Evolutionary conservation across 2,888 invertebrate species (phyloP), one percentile per base, ranked within the genome.

Genomic region (Branchipolynoe longqiensis): DNA sequence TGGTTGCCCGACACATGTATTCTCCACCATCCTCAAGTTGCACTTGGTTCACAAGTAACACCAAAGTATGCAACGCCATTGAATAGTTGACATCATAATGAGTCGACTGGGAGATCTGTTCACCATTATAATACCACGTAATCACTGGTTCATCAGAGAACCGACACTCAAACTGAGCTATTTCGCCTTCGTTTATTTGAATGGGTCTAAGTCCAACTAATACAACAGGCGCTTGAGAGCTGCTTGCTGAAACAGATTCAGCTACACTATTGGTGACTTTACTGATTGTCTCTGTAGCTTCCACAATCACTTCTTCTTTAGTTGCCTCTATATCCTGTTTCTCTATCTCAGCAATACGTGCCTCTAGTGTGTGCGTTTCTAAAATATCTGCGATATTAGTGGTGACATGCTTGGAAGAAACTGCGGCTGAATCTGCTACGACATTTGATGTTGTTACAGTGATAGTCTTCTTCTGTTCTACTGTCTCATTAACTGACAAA

Each of bases 21-120:
- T 98, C 97, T 28, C 99, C 99, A 12, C 97, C 98, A 94, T 99
- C 99, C 91, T 97, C 97, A 28, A 99, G 97, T 93, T 98, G 98
- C 22, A 98, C 98, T 91, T 98, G 97, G 14, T 98, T 95, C 78
- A 99, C 96, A 93, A 98, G 98, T 81, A 99, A 95, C 64, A 96
- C 96, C 92, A 96, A 97, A 88, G 96, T 96, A 36, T 91, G 91
- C 86, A 90, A 91, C 86, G 90, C 83, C 88, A 91, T 87, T 78
- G 86, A 78, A n/a, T n/a, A n/a, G 73, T 87, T 87, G 85, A 90
- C 88, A 78, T 90, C 89, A 73, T 91, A 91, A 36, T 89, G 88
- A 38, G 90, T 89, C 8, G 95, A 90, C 14, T 92, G 86, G 84
- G 92, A 90, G 54, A 97, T 94, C 88, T 95, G 94, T 83, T 95